Evolutionary conservation across 2,888 invertebrate genomes (phyloP).

Genomic region (Lymantria monacha): DNA sequence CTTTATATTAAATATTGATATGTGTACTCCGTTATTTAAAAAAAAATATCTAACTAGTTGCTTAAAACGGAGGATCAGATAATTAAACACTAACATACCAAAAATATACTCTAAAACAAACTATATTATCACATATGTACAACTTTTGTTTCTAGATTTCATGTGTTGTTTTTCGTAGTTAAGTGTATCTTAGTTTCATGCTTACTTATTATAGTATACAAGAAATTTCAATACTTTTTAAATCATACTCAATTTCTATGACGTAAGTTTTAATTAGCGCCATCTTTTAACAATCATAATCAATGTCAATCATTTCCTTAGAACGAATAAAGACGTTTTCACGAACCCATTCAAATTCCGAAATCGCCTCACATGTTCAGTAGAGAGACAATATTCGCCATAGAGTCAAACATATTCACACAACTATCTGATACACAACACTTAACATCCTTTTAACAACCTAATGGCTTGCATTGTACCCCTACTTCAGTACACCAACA

Average conservation of each 20-base stretch:
- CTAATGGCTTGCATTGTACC: constrained; percentile 88
- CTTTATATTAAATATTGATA: no score
- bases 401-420: constrained; percentile 21
- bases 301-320: not conserved
- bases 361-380: constrained; percentile 5
- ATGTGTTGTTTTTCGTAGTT: no score
- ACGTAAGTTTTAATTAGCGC: not conserved
- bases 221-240: not conserved
- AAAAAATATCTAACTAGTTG: no score
- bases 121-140: not conserved
- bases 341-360: not conserved
- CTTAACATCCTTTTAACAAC: constrained; percentile 16
- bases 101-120: not conserved
- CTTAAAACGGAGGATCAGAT: no score
- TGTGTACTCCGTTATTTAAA: no score
- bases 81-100: no score
- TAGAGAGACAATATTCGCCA: constrained; percentile 26
- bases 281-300: not conserved
- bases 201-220: not conserved
- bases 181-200: not conserved
- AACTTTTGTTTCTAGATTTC: not conserved
- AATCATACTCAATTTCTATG: not conserved
- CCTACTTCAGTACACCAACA: constrained; percentile 94
- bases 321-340: not conserved
- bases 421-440: constrained; percentile 45